phyloP scores from a whole-genome alignment of 1,140 invertebrate genomes.

The Trinorchestia longiramus region DNA sequence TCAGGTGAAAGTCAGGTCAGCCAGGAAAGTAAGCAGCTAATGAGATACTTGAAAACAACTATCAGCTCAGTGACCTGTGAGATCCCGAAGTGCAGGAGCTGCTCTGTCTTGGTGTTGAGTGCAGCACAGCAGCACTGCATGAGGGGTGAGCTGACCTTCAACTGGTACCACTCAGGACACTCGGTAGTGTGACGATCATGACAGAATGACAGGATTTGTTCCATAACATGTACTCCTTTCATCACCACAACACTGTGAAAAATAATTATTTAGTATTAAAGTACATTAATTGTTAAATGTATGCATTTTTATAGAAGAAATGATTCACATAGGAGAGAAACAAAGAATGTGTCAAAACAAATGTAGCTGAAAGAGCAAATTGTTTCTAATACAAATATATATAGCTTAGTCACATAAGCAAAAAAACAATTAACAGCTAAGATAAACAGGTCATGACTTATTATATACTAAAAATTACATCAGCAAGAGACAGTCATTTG shows the following conservation, averaged over 20 bases:
- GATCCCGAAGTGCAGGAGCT: background rate
- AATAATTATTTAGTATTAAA: background rate
- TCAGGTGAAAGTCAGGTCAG: background rate
- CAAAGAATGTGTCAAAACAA: too few species aligned
- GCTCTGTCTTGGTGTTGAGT: background rate
- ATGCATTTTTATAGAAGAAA: too few species aligned
- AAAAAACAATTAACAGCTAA: too few species aligned
- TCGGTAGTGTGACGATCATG: background rate
- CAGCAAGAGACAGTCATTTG: too few species aligned
- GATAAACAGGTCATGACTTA: too few species aligned
- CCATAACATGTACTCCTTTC: slow-evolving; percentile 11
- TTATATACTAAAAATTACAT: too few species aligned
- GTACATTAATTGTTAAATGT: background rate
- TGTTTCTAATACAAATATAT: too few species aligned
- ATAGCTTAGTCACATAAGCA: too few species aligned
- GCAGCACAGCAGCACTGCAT: background rate
- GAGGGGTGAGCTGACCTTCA: background rate
- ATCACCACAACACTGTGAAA: background rate
- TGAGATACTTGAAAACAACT: background rate
- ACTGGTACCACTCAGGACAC: slow-evolving; percentile 22
- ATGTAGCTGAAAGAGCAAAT: too few species aligned
- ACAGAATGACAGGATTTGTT: slow-evolving; percentile 16
- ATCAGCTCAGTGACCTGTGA: background rate
- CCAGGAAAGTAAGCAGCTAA: background rate
- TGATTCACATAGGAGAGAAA: too few species aligned